Evolutionary conservation across 2,888 invertebrate species (phyloP), one percentile per base, ranked within the genome.

Genomic region (Aquatica leii): DNA sequence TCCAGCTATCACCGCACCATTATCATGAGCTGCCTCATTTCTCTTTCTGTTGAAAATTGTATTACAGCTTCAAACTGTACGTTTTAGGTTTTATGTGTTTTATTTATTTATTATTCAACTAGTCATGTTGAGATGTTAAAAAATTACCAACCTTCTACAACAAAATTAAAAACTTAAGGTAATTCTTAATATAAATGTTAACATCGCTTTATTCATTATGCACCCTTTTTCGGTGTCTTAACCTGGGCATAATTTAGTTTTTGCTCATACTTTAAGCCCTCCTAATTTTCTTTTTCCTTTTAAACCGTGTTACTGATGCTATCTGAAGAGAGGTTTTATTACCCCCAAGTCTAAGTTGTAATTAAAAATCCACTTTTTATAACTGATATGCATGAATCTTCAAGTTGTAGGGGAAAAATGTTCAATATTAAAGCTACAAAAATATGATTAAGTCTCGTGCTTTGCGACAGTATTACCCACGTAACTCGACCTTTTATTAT

Each of bases 1-100:
- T 62, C 69, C 68, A 70, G 73, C 76, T 76, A 77, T 76, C 76
- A 76, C 75, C 76, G 73, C 76, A 76, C 75, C 73, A 76, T 76
- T 76, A 76, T 75, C 73, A 71, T 59, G 69, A 71, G 71, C 69
- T 67, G 71, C 69, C 71, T 68, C 74, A 74, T 76, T 76, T 75
- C 76, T 75, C 75, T 73, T 70, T 60, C 68, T 64, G 65, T 59
- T 65, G 62, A 62, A 64, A 60, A 59, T 68, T 60, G 60, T 57
- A 54, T 58, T 54, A 63, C 54, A 54, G 57, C 35, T 46, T 52
- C 46, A 9, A 5, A 31, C 54, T 55, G 41, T 43, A 56, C 46
- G 40, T 60, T 57, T 62, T 6, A 24, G 24, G 6, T 4, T 24
- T 2, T 24, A 24, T 18, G 35, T 12, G 15, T 53, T 53, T 40